Evolutionary conservation across 2,797 vertebrate genomes (phyloP).

Genomic region (Onychomys arenicola): DNA sequence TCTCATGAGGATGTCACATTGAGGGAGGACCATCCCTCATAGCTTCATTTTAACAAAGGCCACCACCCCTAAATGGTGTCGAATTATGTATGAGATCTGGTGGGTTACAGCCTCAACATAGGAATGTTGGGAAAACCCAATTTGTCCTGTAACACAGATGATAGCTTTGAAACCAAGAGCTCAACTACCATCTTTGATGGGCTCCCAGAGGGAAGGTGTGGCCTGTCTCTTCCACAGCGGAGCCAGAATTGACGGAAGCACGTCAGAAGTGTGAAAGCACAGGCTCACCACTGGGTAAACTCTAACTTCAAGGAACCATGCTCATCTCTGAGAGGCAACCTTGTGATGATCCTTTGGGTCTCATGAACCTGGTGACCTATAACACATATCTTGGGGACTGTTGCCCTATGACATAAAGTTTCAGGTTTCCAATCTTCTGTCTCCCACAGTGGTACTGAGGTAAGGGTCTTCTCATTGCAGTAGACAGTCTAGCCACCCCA

Average conservation of each 20-base stretch:
- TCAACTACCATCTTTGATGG: background rate
- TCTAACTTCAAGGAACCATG: background rate
- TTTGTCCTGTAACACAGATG: background rate
- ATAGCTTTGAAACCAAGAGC: background rate
- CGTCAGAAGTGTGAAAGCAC: background rate
- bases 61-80: background rate
- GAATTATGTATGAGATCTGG: background rate
- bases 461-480: background rate
- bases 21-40: background rate
- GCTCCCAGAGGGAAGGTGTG: background rate
- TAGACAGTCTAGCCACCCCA: background rate
- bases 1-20: background rate
- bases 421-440: too few species aligned
- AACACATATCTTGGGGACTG: background rate
- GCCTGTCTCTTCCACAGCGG: background rate
- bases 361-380: background rate
- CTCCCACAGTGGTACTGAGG: background rate
- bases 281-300: background rate
- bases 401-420: background rate
- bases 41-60: background rate
- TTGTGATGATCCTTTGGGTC: background rate
- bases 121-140: background rate
- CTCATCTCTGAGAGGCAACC: background rate
- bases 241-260: background rate
- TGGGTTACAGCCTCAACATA: background rate